Conservation (phyloP, 2,797 vertebrate species). For the Florisuga fusca region DNA sequence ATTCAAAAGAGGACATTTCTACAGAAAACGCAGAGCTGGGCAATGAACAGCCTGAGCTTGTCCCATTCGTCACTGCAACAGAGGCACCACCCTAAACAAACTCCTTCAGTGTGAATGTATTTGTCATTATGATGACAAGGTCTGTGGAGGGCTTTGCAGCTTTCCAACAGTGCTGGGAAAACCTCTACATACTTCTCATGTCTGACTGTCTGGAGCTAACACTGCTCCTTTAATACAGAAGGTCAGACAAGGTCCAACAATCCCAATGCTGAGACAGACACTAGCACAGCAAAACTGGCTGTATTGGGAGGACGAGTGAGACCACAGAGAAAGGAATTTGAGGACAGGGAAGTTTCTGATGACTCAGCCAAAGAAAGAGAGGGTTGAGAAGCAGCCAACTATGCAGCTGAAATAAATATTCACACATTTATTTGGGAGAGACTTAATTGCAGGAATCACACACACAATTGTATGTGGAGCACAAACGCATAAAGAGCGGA, state of each 20-base stretch:
- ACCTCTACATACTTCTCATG: conserved; percentile 42
- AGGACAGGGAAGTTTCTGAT: conserved; percentile 57
- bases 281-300: conserved; percentile 57
- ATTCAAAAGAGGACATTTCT: not conserved
- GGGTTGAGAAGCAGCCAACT: conserved; percentile 46
- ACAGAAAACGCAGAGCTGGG: not conserved
- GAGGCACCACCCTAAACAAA: conserved; percentile 20
- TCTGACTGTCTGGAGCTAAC: conserved; percentile 60
- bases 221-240: conserved; percentile 41
- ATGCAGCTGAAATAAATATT: conserved; percentile 42
- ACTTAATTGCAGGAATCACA: conserved; percentile 48
- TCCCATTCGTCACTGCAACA: not conserved
- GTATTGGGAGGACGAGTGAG: conserved; percentile 27
- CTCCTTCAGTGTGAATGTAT: not conserved
- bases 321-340: conserved; percentile 65
- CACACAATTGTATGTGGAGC: conserved; percentile 11
- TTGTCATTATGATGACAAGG: conserved; percentile 33
- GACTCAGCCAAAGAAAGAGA: conserved; percentile 41
- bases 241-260: conserved; percentile 41
- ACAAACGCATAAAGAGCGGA: not conserved
- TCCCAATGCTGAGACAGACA: conserved; percentile 41
- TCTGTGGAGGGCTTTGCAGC: not conserved
- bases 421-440: conserved; percentile 11
- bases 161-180: conserved; percentile 13
- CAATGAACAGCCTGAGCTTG: not conserved